These are phyloP conservation scores for Forbesichthys agassizii DNA, from an alignment of 2,113 vertebrate genomes.

Conservation along the genomic window DNA sequence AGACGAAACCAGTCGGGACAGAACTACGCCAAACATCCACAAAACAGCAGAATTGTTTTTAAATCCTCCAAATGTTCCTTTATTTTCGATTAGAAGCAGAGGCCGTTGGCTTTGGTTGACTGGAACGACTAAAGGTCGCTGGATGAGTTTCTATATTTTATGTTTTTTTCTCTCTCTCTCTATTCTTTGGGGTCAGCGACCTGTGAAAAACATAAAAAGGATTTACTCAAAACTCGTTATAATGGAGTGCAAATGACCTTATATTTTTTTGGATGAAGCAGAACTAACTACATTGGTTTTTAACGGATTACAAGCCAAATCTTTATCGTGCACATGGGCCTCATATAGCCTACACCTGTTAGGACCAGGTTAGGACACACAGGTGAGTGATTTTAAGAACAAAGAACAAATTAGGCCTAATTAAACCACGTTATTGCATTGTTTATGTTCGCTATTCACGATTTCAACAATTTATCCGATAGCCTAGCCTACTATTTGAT, in stretches of 20 bases:
- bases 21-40: neutral
- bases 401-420: neutral
- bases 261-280: neutral
- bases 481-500: no score
- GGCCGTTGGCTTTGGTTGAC: constrained; percentile 58
- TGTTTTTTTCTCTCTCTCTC: neutral
- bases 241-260: neutral
- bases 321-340: neutral
- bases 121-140: constrained; percentile 5
- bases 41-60: constrained; percentile 11
- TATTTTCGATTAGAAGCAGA: constrained; percentile 28
- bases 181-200: constrained; percentile 61
- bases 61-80: constrained; percentile 48
- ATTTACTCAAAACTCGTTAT: constrained; percentile 45
- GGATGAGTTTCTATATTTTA: constrained; percentile 2
- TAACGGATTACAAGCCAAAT: neutral
- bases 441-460: neutral
- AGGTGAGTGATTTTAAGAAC: constrained; percentile 51
- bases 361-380: constrained; percentile 19
- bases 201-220: constrained; percentile 40
- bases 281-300: neutral
- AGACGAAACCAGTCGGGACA: neutral
- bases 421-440: neutral
- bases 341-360: constrained; percentile 33
- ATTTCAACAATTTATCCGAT: no score